Base-by-base conservation (phyloP, 2,797 vertebrate species). In the Micropoecilia bifurca region DNA sequence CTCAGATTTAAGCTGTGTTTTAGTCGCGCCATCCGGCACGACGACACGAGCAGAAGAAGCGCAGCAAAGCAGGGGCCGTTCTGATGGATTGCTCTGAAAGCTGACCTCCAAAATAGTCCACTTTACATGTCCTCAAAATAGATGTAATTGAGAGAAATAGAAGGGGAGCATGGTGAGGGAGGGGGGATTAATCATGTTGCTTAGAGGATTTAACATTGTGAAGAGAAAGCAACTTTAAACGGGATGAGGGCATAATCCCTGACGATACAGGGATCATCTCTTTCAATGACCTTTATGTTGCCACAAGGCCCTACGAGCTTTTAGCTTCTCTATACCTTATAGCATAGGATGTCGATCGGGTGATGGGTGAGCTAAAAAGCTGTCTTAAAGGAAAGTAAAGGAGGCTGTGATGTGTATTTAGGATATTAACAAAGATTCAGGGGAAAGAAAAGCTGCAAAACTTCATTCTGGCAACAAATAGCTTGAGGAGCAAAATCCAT, bases 151-250 rank as follows among this genome's bases (percentile, higher is more conserved):
- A 28, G 2, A 33, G 6, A 53, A 75, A 33, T 36, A 25, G 20
- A 25, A 25, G 48, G 48, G 7, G 48, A 3, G 20, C 20, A 53
- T 25, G 20, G 20, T 8, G 48, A 53, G 48, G 2, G 20, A 53
- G 7, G 22, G 22, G 77, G 20, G 53, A 88, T 78, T 94, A 92
- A 94, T 95, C 92, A 93, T 91, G 90, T 94, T 93, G 92, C 95
- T 94, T 92, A 89, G 92, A 88, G 92, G 93, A 90, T 94, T 94
- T 88, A 92, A 73, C 71, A 74, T 91, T 94, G 83, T 88, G 83
- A 59, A 20, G 93, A 93, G 90, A 93, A 95, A 95, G 93, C 93
- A 94, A 94, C 95, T 95, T 95, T 91, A 91, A 92, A 95, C 93
- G 79, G 92, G 92, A 94, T 95, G 90, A 94, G 90, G 88, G 86